A percentile compares a stretch with the other conserved stretches of the same genome.
Evolutionary conservation across 2,888 invertebrate species (phyloP).

Genomic region (Drosophila fulvimacula): DNA sequence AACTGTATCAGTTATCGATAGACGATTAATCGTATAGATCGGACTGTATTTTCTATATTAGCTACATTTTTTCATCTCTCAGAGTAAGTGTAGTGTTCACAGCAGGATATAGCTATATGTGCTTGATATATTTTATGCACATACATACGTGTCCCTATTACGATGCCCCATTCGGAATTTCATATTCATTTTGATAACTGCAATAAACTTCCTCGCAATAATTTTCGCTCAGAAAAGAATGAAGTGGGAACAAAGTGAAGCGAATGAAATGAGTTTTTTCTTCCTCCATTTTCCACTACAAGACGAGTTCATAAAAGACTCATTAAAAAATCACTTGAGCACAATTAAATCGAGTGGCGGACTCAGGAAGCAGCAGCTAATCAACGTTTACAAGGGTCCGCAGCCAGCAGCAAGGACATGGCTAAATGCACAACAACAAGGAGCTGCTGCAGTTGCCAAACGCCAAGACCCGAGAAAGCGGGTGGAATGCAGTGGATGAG

Average conservation of each 20-base stretch:
- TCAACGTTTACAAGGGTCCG: conserved; percentile 73
- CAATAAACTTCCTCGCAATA: not conserved
- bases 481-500: not conserved
- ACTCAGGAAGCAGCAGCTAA: conserved; percentile 65
- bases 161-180: not conserved
- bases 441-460: conserved; percentile 53
- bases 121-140: not conserved
- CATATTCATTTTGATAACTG: conserved; percentile 3
- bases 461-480: not conserved
- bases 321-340: conserved; percentile 78
- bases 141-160: not conserved
- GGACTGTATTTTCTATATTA: not conserved
- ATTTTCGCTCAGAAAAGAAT: not conserved
- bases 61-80: not conserved
- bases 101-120: not conserved
- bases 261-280: conserved; percentile 29
- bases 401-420: conserved; percentile 57
- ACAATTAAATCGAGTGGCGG: conserved; percentile 70
- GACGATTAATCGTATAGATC: not conserved
- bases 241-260: not conserved
- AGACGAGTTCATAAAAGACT: conserved; percentile 72
- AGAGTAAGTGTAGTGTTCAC: not conserved
- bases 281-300: conserved; percentile 26
- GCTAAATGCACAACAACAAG: conserved; percentile 58
- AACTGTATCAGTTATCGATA: not conserved